Evolutionary conservation across 2,797 vertebrate species (phyloP), one percentile per base, ranked within the genome.

Genomic region (Channallabes apus): DNA sequence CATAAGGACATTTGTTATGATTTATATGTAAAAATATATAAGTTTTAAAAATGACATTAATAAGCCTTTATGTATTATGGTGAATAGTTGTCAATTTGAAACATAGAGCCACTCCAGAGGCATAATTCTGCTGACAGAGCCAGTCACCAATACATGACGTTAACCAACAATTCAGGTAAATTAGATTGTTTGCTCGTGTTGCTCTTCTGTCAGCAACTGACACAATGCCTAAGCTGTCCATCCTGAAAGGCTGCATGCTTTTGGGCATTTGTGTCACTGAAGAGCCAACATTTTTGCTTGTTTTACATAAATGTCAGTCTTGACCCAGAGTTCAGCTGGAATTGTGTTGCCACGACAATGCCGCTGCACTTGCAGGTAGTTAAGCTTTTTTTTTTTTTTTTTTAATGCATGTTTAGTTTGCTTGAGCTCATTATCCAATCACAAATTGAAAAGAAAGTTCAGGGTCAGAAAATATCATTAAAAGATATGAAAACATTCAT

Each of bases 291-390:
- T 24, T 77, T 32, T 20, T 35, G 56, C 46, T 24, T 24, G 56
- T 61, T 78, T 78, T 78, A 32, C 76, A 78, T 61, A 78, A 78
- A 61, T 35, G 76, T 69, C 24, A 41, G 27, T 77, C 76, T n/a
- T 62, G 56, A 51, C 79, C 71, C 62, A 35, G 56, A n/a, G 77
- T 61, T 84, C 76, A 82, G 69, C 79, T 88, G 84, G 75, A 77
- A 73, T 77, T 65, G 78, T 8, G 86, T 87, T 88, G 87, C 80
- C 84, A 88, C 80, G 87, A 84, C 78, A 86, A 86, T 72, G 11
- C 85, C 80, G 82, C 82, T 88, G 18, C 89, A 88, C 82, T 82
- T 88, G 56, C 32, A 59, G 29, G 62, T 11, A 46, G 46, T 46
- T 46, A 46, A 46, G 9, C 6, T 38, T 38, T 38, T 38, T 35